Base-by-base conservation (phyloP, 1,140 invertebrate genomes). In the Drosophila arawakana region DNA sequence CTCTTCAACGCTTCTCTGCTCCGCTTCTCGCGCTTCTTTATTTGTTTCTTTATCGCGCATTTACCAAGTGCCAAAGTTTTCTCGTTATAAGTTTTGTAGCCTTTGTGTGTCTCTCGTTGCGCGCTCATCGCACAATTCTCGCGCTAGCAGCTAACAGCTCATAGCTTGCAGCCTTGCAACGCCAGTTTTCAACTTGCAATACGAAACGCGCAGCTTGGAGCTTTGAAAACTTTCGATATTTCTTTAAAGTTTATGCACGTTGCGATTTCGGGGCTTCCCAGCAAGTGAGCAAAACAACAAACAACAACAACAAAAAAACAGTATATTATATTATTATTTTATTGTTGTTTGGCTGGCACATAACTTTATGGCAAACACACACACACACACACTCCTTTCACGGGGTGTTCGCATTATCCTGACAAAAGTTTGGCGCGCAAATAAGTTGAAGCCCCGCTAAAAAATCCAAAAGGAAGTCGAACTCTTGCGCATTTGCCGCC, bases 71-170 rank as follows among this genome's bases (percentile, higher is more conserved):
- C 76, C 80, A 92, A 92, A 92, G 89, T 92, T 92, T 92, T 92
- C 91, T 92, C 91, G 91, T 92, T 92, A 92, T 92, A 92, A 92
- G 91, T 92, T 92, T 92, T 91, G 83, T 91, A 90, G 90, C 83
- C 86, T 91, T 90, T 91, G 78, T 78, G 77, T 89, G 73, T 89
- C 82, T 86, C 76, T 74, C 84, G 84, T 77, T 30, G 25, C 58
- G 55, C 44, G 73, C 70, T 75, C 73, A 71, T 71, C 73, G 71
- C 70, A 52, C 68, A 25, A 47, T 13, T 60, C 49, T 15, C 57
- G 34, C 25, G 25, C 11, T 46, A 25, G 13, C 52, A 44, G 50
- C 44, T 43, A 39, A 10, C 52, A 34, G 11, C 13, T 44, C 34
- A 3, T 37, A 10, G 9, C 25, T 54, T 50, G 13, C 41, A 57